These are phyloP conservation scores for Cheirogaleus medius DNA, from an alignment of 2,113 vertebrate species.

Conservation along the genomic window DNA sequence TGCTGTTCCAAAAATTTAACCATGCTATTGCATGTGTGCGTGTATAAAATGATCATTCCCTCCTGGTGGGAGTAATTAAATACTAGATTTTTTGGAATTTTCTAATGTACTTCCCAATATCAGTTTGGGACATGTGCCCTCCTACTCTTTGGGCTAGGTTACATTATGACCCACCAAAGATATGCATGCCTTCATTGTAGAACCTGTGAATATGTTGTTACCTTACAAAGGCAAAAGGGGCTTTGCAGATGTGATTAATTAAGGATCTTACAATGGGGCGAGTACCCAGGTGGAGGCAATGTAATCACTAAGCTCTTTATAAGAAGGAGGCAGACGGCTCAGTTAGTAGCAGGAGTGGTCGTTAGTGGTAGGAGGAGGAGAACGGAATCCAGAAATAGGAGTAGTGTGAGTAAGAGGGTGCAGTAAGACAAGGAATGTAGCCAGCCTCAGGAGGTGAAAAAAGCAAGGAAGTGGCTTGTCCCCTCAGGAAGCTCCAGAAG, in stretches of 20 bases:
- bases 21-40: too few relatives aligned
- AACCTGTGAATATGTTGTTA: neutral
- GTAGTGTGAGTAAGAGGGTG: rapidly evolving
- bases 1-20: neutral
- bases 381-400: neutral
- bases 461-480: rapidly evolving
- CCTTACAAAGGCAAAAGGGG: neutral
- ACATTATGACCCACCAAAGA: neutral
- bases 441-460: neutral
- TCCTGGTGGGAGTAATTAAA: neutral
- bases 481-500: neutral
- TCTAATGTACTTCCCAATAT: neutral
- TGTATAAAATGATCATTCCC: neutral
- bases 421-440: rapidly evolving
- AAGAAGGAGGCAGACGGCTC: neutral
- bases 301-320: neutral
- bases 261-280: neutral
- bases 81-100: neutral
- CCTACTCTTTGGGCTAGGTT: neutral
- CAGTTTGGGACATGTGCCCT: neutral
- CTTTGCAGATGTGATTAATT: neutral
- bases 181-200: neutral
- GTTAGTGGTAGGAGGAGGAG: too few relatives aligned
- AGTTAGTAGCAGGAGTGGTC: neutral
- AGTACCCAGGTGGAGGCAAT: neutral